Evolutionary conservation across 2,888 invertebrate genomes (phyloP), one percentile per base, ranked within the genome.

Genomic region (Carcina quercana): DNA sequence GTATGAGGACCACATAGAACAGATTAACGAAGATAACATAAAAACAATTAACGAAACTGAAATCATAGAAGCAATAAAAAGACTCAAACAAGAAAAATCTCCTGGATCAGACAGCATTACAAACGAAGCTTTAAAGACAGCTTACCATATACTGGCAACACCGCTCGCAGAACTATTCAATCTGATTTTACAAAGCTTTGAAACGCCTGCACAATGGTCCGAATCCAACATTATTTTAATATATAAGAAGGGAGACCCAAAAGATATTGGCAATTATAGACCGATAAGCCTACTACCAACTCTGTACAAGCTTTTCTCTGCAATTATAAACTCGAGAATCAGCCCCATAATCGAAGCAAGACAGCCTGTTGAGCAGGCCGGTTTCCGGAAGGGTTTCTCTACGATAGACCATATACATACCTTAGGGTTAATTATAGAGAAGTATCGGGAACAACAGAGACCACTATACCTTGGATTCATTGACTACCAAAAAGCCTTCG

Each of bases 401-500:
- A 22, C 22, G 5, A 15, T 27, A 11, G 37, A 37, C 17, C 36
- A 37, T 19, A 31, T 34, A 8, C 31, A 36, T 29, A 30, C 29
- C 11, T 31, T 35, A 7, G 27, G 24, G 5, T 37, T 37, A 31
- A 15, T 37, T 7, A 10, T 35, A 20, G 37, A 39, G 20, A 39
- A 35, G 14, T 35, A 28, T 8, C 35, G 29, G n/a, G 37, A 37
- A 28, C 37, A 33, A 24, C 25, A 37, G 8, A 30, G 12, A 7
- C 21, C 17, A 13, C 35, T 20, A 13, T 39, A 39, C 31, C 36
- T 40, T 19, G 36, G 38, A 25, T 47, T 50, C 28, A 17, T 50
- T 2, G 40, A 47, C 21, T 45, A 43, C 28, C 40, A 28, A 15
- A 47, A 49, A 33, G 48, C 42, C 17, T 49, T 47, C 20, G 47